Percentiles rank a stretch among this genome's conserved stretches.
Conservation (phyloP, 2,113 vertebrate genomes). For the Myanophis thanlyinensis region DNA sequence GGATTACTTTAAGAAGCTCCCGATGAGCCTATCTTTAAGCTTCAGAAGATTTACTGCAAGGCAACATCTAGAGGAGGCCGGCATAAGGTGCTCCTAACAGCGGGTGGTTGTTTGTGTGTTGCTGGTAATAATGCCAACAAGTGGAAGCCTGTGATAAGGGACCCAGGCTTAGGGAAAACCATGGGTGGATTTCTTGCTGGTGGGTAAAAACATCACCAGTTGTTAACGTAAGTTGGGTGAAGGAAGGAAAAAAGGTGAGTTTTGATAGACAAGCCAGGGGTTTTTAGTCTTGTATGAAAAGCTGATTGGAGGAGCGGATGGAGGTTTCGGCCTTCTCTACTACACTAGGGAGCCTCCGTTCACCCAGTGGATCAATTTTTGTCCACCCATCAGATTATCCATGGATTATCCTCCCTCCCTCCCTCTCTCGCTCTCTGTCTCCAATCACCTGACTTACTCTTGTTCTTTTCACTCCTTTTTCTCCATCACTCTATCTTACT, state of each 20-base stretch:
- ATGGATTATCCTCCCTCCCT: neutral
- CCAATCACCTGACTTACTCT: neutral
- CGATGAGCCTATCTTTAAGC: neutral
- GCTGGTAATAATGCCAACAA: neutral
- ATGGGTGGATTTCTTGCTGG: neutral
- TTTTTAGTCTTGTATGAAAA: neutral
- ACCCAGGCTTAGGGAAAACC: neutral
- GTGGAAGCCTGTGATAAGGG: neutral
- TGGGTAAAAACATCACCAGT: neutral
- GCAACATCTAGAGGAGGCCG: neutral
- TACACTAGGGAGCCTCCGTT: neutral
- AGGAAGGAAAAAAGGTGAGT: neutral
- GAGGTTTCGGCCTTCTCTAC: neutral
- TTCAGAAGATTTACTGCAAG: neutral
- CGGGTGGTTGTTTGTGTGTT: neutral
- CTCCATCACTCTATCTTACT: neutral
- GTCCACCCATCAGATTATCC: neutral
- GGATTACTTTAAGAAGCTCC: neutral
- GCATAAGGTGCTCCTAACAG: neutral
- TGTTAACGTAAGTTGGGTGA: neutral
- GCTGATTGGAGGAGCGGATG: neutral
- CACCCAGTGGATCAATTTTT: neutral
- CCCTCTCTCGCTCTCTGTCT: neutral
- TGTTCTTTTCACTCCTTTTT: neutral
- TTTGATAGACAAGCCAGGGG: neutral